Percentiles rank a stretch among this genome's conserved stretches.
phyloP scores from a whole-genome alignment of 2,113 vertebrate genomes.

The Pseudorasbora parva region DNA sequence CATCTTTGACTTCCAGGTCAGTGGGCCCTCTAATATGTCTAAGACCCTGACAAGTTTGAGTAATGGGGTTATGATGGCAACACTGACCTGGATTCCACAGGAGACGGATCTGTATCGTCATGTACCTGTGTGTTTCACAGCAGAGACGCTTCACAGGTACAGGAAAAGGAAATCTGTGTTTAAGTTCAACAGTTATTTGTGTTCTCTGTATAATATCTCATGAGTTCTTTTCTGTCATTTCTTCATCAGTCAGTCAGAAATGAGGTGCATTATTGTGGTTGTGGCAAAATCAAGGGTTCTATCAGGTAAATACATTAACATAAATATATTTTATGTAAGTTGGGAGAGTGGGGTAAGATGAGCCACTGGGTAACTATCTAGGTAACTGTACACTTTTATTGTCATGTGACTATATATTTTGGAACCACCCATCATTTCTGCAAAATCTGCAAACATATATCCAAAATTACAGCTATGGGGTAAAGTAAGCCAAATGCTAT shows the following conservation, averaged over 20 bases:
- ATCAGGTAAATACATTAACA: constrained; percentile 62
- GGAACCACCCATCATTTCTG: too few species aligned
- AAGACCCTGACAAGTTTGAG: constrained; percentile 53
- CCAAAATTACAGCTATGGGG: too few species aligned
- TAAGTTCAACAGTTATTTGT: not conserved
- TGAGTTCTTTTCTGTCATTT: constrained; percentile 17
- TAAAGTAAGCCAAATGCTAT: too few species aligned
- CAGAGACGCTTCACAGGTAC: constrained; percentile 66
- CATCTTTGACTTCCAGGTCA: constrained; percentile 73
- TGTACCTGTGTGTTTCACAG: constrained; percentile 73
- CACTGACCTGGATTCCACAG: constrained; percentile 69
- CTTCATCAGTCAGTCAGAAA: constrained; percentile 73
- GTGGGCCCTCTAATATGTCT: constrained; percentile 69
- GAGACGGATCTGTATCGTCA: constrained; percentile 54
- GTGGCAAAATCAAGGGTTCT: constrained; percentile 52
- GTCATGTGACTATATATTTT: too few species aligned
- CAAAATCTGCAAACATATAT: too few species aligned
- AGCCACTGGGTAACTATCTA: too few species aligned
- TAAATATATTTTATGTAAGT: not conserved
- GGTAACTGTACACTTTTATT: too few species aligned
- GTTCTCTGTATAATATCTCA: not conserved
- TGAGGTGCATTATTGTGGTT: constrained; percentile 71
- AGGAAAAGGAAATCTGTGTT: not conserved
- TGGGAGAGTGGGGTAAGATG: too few species aligned
- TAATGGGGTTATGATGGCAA: constrained; percentile 48